These are phyloP conservation scores for Drosophila longiperda DNA, from an alignment of 2,888 invertebrate species.

Conservation along the genomic window DNA sequence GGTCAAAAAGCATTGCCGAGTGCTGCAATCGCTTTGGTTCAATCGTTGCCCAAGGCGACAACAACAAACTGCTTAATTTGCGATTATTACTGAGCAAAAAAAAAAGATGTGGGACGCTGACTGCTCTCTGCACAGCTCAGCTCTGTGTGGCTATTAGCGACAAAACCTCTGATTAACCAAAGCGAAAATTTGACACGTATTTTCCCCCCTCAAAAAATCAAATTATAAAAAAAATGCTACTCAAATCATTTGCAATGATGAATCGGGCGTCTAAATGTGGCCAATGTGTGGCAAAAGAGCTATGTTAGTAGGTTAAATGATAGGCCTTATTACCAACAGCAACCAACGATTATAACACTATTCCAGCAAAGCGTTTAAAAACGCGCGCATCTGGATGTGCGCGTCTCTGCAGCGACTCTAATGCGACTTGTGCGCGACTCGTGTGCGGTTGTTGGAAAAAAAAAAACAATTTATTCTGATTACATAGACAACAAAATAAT, in stretches of 20 bases:
- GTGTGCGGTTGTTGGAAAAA: background rate
- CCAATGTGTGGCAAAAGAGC: constrained; percentile 42
- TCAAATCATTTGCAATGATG: constrained; percentile 37
- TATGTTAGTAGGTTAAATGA: constrained; percentile 74
- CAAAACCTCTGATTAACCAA: constrained; percentile 28
- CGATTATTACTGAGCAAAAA: constrained; percentile 62
- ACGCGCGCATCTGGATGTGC: constrained; percentile 29
- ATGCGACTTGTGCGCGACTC: background rate
- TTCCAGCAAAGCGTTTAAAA: constrained; percentile 26
- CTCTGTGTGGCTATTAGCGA: background rate
- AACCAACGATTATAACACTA: constrained; percentile 40
- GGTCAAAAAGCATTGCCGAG: constrained; percentile 32
- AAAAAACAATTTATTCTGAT: background rate
- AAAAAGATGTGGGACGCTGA: constrained; percentile 63
- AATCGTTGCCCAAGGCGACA: constrained; percentile 65
- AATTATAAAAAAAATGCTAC: constrained; percentile 8
- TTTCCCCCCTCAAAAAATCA: constrained; percentile 32
- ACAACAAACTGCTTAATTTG: constrained; percentile 63
- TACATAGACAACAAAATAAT: background rate
- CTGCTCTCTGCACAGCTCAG: constrained; percentile 10
- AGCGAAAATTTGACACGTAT: constrained; percentile 64
- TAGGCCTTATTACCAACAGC: constrained; percentile 36
- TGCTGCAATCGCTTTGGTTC: constrained; percentile 63
- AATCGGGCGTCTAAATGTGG: constrained; percentile 25
- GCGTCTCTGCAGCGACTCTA: background rate